Percentiles rank a stretch among this genome's conserved stretches.
phyloP scores from a whole-genome alignment of 2,888 invertebrate species.

The Dryocosmus kuriphilus region DNA sequence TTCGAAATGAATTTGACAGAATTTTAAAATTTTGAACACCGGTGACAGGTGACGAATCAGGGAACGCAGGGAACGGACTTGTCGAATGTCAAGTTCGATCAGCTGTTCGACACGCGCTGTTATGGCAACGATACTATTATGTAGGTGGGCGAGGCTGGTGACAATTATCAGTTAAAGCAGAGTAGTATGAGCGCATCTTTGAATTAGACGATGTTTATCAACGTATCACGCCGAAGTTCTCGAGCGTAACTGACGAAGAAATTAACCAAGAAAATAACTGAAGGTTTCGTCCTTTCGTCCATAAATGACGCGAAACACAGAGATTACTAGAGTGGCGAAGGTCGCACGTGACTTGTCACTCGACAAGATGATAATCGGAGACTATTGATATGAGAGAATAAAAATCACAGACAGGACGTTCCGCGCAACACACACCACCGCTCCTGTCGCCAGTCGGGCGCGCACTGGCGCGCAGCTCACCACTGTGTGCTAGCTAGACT shows the following conservation, averaged over 20 bases:
- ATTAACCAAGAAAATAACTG: slow-evolving; percentile 37
- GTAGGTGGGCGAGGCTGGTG: background rate
- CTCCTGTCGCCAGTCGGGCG: slow-evolving; percentile 77
- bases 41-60: no score
- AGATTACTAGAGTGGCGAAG: slow-evolving; percentile 42
- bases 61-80: background rate
- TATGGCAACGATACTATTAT: slow-evolving; percentile 38
- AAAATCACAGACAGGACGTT: slow-evolving; percentile 63
- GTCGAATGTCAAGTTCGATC: slow-evolving; percentile 60
- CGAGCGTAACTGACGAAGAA: background rate
- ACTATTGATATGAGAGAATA: slow-evolving; percentile 55
- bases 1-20: slow-evolving; percentile 8
- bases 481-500: slow-evolving; percentile 32
- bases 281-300: slow-evolving; percentile 1
- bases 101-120: slow-evolving; percentile 75
- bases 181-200: background rate
- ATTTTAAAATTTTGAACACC: slow-evolving; percentile 22
- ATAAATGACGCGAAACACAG: slow-evolving; percentile 43
- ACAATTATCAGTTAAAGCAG: background rate
- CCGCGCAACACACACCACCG: slow-evolving; percentile 71
- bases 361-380: slow-evolving; percentile 56
- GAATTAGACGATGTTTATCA: background rate
- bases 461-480: slow-evolving; percentile 62
- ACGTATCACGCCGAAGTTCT: slow-evolving; percentile 1
- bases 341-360: slow-evolving; percentile 58